Conservation (phyloP, 2,888 invertebrate genomes). For the Pyrrhosoma nymphula region DNA sequence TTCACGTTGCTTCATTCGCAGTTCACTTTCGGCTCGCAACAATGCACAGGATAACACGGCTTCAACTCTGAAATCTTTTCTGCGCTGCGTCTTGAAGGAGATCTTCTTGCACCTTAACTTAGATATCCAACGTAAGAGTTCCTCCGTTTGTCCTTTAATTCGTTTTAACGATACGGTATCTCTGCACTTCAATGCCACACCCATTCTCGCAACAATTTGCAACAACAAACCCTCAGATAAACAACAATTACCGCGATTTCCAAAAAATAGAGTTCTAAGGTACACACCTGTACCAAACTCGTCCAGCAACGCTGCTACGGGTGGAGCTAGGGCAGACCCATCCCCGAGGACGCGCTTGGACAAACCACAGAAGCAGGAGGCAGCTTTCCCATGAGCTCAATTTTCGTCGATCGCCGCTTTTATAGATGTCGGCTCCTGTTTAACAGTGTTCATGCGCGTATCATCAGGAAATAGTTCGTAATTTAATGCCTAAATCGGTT, state of each 20-base stretch:
- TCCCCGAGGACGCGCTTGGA: slow-evolving; percentile 62
- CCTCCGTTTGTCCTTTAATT: slow-evolving; percentile 71
- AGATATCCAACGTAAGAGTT: slow-evolving; percentile 71
- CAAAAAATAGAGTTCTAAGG: too few species aligned
- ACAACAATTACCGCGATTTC: too few species aligned
- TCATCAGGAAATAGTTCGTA: neutral
- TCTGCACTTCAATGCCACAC: slow-evolving; percentile 63
- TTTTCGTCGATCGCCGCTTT: neutral
- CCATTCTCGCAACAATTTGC: neutral
- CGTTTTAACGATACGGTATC: slow-evolving; percentile 76
- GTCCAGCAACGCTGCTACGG: slow-evolving; percentile 50
- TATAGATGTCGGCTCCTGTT: neutral
- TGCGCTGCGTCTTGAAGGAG: slow-evolving; percentile 77
- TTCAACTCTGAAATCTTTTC: slow-evolving; percentile 83
- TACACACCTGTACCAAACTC: slow-evolving; percentile 67
- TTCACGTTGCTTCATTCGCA: slow-evolving; percentile 83
- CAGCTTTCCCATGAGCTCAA: slow-evolving; percentile 8
- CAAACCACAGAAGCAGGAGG: slow-evolving; percentile 40
- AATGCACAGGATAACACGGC: slow-evolving; percentile 83
- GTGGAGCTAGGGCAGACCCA: slow-evolving; percentile 52
- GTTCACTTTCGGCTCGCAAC: slow-evolving; percentile 81
- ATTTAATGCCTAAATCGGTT: too few species aligned
- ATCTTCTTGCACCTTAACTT: slow-evolving; percentile 71
- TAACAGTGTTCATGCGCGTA: slow-evolving; percentile 56
- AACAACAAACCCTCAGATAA: slow-evolving; percentile 50